These are phyloP conservation scores for Myocastor coypus DNA, from an alignment of 2,113 vertebrate species.

Conservation along the genomic window DNA sequence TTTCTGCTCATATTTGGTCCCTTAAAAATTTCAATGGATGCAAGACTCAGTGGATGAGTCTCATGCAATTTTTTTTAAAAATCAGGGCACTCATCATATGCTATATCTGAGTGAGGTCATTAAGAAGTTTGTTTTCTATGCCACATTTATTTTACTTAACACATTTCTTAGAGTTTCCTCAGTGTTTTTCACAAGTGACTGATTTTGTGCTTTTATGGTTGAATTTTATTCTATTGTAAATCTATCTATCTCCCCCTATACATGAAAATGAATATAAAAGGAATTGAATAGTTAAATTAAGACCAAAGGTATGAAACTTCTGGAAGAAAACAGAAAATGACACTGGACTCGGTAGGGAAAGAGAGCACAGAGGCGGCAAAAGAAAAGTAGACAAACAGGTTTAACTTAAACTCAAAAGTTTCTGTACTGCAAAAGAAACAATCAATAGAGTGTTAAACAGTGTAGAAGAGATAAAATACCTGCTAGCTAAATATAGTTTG, in stretches of 20 bases:
- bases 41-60: neutral
- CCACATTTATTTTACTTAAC: neutral
- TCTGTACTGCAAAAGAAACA: neutral
- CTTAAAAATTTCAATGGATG: neutral
- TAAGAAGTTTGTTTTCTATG: neutral
- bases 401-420: neutral
- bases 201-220: neutral
- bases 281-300: neutral
- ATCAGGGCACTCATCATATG: neutral
- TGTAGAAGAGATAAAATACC: neutral
- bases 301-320: neutral
- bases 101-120: neutral
- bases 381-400: neutral
- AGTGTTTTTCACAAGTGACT: neutral
- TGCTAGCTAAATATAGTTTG: neutral
- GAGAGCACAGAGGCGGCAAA: neutral
- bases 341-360: neutral
- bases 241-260: neutral
- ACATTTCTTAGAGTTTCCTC: neutral
- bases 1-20: neutral
- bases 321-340: neutral
- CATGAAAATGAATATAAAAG: neutral
- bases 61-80: neutral
- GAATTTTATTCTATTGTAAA: neutral
- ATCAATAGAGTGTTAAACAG: neutral